phyloP scores from a whole-genome alignment of 2,113 vertebrate genomes.

The Pionites leucogaster region DNA sequence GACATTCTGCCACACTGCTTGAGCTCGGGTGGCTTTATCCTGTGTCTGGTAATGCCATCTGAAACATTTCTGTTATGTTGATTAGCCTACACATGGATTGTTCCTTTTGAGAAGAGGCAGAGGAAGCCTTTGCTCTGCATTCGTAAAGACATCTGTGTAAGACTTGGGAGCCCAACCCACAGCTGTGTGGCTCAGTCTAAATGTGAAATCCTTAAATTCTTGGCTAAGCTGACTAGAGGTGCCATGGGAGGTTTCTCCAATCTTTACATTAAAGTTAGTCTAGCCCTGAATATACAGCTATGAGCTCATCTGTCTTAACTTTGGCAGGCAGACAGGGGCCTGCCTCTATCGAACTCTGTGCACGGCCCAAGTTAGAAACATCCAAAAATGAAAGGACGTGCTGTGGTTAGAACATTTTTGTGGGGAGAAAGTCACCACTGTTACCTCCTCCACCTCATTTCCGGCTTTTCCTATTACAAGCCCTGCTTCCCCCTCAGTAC shows the following conservation, averaged over 20 bases:
- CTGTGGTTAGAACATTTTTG: not conserved
- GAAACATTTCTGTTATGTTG: not conserved
- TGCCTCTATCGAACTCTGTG: accelerated
- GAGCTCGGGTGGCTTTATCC: not conserved
- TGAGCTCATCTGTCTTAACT: not conserved
- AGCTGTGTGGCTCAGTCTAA: not conserved
- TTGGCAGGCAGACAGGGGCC: accelerated
- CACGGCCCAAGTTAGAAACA: not conserved
- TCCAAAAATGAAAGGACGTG: not conserved
- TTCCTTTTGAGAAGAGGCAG: not conserved
- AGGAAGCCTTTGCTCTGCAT: not conserved
- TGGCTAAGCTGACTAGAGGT: not conserved
- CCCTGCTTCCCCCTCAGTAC: not conserved
- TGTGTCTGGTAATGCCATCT: not conserved
- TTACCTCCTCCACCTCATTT: not conserved
- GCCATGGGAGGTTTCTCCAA: not conserved
- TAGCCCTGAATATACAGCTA: not conserved
- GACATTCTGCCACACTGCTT: not conserved
- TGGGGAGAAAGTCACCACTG: accelerated
- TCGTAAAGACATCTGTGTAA: not conserved
- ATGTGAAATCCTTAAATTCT: not conserved
- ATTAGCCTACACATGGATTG: not conserved
- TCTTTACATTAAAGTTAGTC: not conserved
- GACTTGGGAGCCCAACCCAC: not conserved
- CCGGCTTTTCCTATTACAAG: not conserved